A percentile compares a stretch with the other conserved stretches of the same genome.
Conservation (phyloP, 2,113 vertebrate species). For the Cryptotis parvus region DNA sequence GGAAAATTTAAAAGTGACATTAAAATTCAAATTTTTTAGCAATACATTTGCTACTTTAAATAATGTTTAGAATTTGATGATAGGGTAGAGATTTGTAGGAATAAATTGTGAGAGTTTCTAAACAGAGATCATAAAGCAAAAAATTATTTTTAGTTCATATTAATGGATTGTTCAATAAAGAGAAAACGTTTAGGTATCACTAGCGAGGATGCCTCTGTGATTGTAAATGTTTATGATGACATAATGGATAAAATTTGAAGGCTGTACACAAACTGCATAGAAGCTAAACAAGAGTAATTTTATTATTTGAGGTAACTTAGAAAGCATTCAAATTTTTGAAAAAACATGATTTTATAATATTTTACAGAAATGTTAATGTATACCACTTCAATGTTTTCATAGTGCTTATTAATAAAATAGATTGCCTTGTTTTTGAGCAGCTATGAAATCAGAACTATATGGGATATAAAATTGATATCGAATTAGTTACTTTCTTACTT, state of each 20-base stretch:
- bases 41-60: constrained; percentile 2
- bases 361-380: no score
- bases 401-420: no score
- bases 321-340: background rate
- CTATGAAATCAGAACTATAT: no score
- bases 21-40: no score
- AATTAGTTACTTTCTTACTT: no score
- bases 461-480: no score
- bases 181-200: background rate
- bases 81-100: background rate
- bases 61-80: constrained; percentile 11
- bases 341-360: no score
- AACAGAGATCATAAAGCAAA: constrained; percentile 2
- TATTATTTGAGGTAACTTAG: constrained; percentile 39
- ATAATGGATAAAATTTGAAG: constrained; percentile 42
- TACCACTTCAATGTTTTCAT: no score
- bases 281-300: constrained; percentile 10
- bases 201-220: background rate
- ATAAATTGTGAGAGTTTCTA: constrained; percentile 39
- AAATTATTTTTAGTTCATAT: constrained; percentile 35
- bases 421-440: no score
- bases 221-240: background rate
- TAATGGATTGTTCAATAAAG: constrained; percentile 12
- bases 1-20: no score
- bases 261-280: background rate